Evolutionary conservation across 1,140 invertebrate species (phyloP), one percentile per base, ranked within the genome.

Genomic region (Argopecten irradians): DNA sequence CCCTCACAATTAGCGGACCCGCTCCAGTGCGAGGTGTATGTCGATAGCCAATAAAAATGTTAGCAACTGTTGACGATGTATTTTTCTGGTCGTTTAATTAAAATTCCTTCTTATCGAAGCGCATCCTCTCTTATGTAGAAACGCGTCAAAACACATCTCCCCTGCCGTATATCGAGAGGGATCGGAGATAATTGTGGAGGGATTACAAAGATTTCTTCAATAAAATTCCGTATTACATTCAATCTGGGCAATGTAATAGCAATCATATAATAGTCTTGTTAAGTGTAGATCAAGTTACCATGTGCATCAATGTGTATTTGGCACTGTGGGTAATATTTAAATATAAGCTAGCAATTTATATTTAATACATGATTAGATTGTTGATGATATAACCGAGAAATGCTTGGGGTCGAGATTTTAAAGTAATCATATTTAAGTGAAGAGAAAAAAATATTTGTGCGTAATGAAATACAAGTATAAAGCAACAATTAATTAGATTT

Each of bases 11-110:
- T 71, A 71, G 55, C 22, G 55, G 55, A 71, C 55, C 55, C 55
- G 55, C 55, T 71, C 55, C 55, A 71, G 55, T 71, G 55, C 55
- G 22, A 71, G 55, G 28, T 71, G 55, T 71, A n/a, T 71, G 55
- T 71, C 55, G 55, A 71, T 71, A 71, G 55, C 55, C 55, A 71
- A 71, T 71, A 71, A 71, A 71, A 71, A 71, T 71, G 55, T 71
- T 71, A 71, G 55, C 55, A 71, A 71, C 55, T 71, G 55, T 71
- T 71, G 55, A 71, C 55, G 55, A 71, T 71, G 55, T 71, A 71
- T 71, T 71, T 71, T 71, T 71, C 55, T 71, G 55, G 55, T 71
- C 55, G 55, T 71, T 71, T 71, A 71, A 71, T 71, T 71, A 71
- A 71, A n/a, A 71, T 71, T 71, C 55, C 13, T 71, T 71, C 22